Percentiles rank a stretch among this genome's conserved stretches.
These are phyloP conservation scores for Cephalotes varians DNA, from an alignment of 2,888 invertebrate genomes.

Conservation along the genomic window DNA sequence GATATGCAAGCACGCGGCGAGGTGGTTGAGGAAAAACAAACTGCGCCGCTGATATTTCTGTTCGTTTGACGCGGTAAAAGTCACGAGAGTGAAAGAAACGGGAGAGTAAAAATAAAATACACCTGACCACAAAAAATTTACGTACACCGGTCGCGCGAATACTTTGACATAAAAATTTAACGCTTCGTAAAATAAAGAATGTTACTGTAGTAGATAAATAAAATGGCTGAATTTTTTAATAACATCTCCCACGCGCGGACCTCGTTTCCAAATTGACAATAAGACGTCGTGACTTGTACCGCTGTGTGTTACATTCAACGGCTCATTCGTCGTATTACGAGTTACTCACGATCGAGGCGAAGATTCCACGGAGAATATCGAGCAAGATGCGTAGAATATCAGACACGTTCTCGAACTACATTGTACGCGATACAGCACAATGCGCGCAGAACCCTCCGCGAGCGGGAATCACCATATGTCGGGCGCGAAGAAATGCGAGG, in stretches of 20 bases:
- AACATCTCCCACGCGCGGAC: not conserved
- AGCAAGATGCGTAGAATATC: not conserved
- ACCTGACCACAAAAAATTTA: not conserved
- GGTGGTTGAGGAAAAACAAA: conserved; percentile 14
- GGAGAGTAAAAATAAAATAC: not conserved
- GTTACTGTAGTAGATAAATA: not conserved
- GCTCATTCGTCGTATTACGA: not conserved
- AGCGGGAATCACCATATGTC: not conserved
- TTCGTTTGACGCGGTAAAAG: conserved; percentile 29
- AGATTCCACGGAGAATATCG: not conserved
- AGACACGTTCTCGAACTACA: not conserved
- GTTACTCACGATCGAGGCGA: not conserved
- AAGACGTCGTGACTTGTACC: not conserved
- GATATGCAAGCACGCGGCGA: not conserved
- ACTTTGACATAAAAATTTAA: not conserved
- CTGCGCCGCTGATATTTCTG: conserved; percentile 31
- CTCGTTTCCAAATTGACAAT: not conserved
- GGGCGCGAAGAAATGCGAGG: not conserved
- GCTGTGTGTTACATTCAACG: not conserved
- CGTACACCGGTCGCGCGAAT: not conserved
- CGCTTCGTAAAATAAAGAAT: not conserved
- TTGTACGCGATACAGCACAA: not conserved
- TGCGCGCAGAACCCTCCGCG: not conserved
- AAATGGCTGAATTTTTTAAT: not conserved
- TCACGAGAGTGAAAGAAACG: not conserved